These are phyloP conservation scores for Cichladusa arquata DNA, from an alignment of 2,113 vertebrate genomes.

Conservation along the genomic window DNA sequence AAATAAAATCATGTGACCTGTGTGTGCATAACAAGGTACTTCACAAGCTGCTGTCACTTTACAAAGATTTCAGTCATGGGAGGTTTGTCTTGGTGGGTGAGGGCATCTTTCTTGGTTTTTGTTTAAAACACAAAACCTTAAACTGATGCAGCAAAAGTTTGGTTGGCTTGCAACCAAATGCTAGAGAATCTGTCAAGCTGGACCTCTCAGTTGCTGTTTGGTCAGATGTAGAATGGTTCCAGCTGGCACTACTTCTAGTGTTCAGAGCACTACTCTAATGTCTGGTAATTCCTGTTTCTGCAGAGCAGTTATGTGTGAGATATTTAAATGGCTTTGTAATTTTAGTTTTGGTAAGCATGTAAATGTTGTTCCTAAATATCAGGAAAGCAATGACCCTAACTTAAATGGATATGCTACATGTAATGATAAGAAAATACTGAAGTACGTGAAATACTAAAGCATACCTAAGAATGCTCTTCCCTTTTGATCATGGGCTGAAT, in stretches of 20 bases:
- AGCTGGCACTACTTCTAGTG: not conserved
- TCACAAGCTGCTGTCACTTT: not conserved
- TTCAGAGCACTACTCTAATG: not conserved
- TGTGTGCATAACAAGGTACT: not conserved
- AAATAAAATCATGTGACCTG: not conserved
- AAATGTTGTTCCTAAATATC: not conserved
- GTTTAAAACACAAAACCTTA: not conserved
- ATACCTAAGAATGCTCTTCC: not conserved
- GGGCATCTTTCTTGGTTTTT: not conserved
- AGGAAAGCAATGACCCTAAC: not conserved
- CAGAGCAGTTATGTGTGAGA: not conserved
- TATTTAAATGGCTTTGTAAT: not conserved
- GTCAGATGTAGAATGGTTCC: not conserved
- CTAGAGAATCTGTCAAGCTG: not conserved
- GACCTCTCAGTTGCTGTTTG: not conserved
- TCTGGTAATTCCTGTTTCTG: not conserved
- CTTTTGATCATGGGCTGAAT: not conserved
- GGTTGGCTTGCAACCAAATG: not conserved
- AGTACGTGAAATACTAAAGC: not conserved
- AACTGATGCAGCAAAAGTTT: not conserved
- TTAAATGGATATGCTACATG: not conserved
- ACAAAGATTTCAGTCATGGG: not conserved
- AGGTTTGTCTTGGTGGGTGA: not conserved
- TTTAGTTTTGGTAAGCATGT: not conserved
- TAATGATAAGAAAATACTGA: not conserved